Base-by-base conservation (phyloP, 2,113 vertebrate species). In the Gallinago undulata region DNA sequence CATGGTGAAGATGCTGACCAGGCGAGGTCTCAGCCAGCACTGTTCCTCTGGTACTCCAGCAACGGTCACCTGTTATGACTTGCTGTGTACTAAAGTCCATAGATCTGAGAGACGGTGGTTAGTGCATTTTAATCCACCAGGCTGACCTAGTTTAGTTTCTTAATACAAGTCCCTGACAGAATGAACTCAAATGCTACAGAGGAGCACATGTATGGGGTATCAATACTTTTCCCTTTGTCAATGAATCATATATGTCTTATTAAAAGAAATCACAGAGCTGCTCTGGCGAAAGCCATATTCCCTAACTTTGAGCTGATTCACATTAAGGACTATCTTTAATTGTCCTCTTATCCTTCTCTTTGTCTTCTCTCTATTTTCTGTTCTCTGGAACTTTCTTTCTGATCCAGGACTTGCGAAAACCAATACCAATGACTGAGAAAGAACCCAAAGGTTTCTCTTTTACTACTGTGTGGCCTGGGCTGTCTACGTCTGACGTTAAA, bases 31-130 rank as follows among this genome's bases (percentile, higher is more conserved):
- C 37, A 75, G 70, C 16, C 31, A 63, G 33, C 30, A 12, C 23
- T 48, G 7, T 16, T 50, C 18, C 56, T 63, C 41, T 60, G 67
- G 30, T 50, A 21, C 27, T 78, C 30, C 31, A 21, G 21, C 19
- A 47, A 7, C 6, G 23, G 19, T 62, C 16, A 27, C 19, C 35
- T 15, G 2, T 50, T 27, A 31, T 0, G 3, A 25, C 10, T 66
- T 18, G 6, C 75, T 73, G 23, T 0, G 0, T 47, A 5, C 33
- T 21, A 19, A 76, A 60, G 23, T n/a, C 53, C 15, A 0, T 4
- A n/a, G 33, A 11, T n/a, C 35, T 67, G 55, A 84, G 41, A 45
- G 12, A 10, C 0, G 0, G 5, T 28, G 47, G 13, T 84, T 12
- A 53, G 16, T 0, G 3, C 1, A 0, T 41, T 43, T 78, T 63